These are phyloP conservation scores for Xenops minutus DNA, from an alignment of 2,797 vertebrate species.

Conservation along the genomic window DNA sequence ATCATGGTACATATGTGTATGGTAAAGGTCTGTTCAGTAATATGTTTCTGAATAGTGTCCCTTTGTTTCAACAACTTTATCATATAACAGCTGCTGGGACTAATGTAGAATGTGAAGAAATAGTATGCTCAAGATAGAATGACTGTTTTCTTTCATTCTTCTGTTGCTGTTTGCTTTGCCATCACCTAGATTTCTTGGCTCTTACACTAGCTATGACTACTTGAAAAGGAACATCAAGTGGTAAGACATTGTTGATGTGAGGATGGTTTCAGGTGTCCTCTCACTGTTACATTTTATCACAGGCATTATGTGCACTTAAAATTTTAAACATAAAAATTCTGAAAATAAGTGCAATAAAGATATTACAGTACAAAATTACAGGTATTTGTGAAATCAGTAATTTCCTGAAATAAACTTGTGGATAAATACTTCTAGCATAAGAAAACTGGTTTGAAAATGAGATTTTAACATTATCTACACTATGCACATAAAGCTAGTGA, in stretches of 20 bases:
- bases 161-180: constrained; percentile 79
- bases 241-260: constrained; percentile 78
- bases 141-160: constrained; percentile 79
- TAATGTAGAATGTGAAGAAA: constrained; percentile 38
- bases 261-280: constrained; percentile 74
- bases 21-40: not conserved
- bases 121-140: constrained; percentile 72
- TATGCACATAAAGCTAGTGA: constrained; percentile 77
- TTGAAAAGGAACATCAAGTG: constrained; percentile 83
- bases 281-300: constrained; percentile 65
- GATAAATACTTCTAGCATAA: not conserved
- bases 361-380: not conserved
- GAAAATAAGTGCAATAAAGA: not conserved
- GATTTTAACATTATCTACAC: not conserved
- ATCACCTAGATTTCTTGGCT: constrained; percentile 82
- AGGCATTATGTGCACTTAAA: constrained; percentile 78
- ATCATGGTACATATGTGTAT: not conserved
- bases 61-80: not conserved
- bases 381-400: not conserved
- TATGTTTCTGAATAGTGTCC: not conserved
- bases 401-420: not conserved
- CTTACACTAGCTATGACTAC: constrained; percentile 82
- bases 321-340: not conserved
- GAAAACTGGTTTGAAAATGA: not conserved
- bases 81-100: not conserved